These are phyloP conservation scores for Pemphigus obesinymphae DNA, from an alignment of 1,140 invertebrate species.

Conservation along the genomic window DNA sequence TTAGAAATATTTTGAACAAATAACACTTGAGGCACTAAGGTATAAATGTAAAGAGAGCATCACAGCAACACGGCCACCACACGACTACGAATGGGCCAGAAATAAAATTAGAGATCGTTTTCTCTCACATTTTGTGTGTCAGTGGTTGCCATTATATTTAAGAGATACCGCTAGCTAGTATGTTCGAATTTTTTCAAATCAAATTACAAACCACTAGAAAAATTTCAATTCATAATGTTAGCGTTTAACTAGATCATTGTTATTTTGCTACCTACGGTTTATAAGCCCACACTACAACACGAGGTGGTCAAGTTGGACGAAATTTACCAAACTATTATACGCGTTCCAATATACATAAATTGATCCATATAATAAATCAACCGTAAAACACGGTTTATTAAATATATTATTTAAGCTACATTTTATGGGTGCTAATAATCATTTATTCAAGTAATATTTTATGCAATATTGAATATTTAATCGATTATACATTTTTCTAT, in stretches of 20 bases:
- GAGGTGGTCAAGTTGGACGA: background rate
- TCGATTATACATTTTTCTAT: background rate
- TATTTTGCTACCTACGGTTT: background rate
- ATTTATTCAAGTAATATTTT: background rate
- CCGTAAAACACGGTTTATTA: background rate
- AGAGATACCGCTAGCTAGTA: background rate
- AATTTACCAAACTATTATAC: background rate
- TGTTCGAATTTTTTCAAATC: background rate
- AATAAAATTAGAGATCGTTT: slow-evolving; percentile 31
- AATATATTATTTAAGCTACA: background rate
- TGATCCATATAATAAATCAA: background rate
- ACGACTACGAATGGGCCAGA: slow-evolving; percentile 13
- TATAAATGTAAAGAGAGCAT: slow-evolving; percentile 6
- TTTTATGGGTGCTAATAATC: no score
- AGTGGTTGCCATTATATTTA: slow-evolving; percentile 40
- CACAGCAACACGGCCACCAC: background rate
- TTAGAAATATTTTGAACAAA: background rate
- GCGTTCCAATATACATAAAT: background rate
- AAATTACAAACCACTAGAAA: slow-evolving; percentile 5
- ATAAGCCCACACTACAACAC: background rate
- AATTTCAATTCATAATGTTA: background rate
- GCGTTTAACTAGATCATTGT: background rate
- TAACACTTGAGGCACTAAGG: background rate
- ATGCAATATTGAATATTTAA: background rate
- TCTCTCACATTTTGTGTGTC: slow-evolving; percentile 25